phyloP scores from a whole-genome alignment of 2,113 vertebrate species.

The Dromiciops gliroides region DNA sequence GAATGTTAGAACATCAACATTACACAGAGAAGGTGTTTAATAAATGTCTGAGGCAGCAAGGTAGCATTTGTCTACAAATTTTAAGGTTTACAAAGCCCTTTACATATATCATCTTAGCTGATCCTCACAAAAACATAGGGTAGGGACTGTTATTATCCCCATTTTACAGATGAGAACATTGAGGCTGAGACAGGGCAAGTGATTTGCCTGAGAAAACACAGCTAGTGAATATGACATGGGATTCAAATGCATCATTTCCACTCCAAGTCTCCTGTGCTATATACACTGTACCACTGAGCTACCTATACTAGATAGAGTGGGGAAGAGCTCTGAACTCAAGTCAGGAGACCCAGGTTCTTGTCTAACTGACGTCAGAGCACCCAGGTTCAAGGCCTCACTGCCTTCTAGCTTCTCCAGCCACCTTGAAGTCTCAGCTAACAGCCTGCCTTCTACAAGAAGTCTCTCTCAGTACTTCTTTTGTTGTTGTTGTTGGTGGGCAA shows the following conservation, averaged over 20 bases:
- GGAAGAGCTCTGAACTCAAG: neutral
- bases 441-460: neutral
- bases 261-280: neutral
- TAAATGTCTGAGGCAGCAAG: neutral
- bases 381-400: neutral
- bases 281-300: neutral
- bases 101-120: neutral
- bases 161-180: neutral
- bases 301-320: neutral
- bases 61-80: neutral
- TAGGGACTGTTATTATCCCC: neutral
- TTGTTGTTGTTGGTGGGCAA: too few species aligned
- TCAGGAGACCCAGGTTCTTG: neutral
- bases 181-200: neutral
- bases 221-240: neutral
- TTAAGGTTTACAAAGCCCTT: neutral
- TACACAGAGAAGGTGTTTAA: neutral
- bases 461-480: neutral
- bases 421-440: neutral
- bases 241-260: neutral
- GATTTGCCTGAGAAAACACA: neutral
- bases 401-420: neutral
- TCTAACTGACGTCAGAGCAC: neutral
- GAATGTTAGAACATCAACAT: neutral
- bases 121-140: neutral